Evolutionary conservation across 2,888 invertebrate genomes (phyloP).

Genomic region (Cheilosia scutellata): DNA sequence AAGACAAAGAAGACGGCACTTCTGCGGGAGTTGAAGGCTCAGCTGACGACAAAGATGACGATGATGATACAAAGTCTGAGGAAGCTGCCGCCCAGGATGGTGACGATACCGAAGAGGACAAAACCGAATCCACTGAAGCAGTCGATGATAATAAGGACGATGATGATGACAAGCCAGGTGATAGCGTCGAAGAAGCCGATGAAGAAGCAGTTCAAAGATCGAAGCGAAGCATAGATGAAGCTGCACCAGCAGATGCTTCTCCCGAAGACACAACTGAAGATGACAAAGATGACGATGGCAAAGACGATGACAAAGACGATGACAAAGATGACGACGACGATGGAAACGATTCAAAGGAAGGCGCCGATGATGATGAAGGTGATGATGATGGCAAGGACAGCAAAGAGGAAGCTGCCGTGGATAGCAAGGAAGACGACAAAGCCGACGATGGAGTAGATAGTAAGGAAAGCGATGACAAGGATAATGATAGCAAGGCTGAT

Average conservation of each 20-base stretch:
- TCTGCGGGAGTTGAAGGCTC: conserved; percentile 82
- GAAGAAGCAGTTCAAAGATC: conserved; percentile 72
- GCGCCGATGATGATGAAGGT: conserved; percentile 80
- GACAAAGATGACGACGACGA: conserved; percentile 81
- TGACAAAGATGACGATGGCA: conserved; percentile 79
- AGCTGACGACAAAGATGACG: conserved; percentile 83
- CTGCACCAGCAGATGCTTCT: conserved; percentile 81
- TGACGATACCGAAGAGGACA: conserved; percentile 43
- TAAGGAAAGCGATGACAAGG: conserved; percentile 80
- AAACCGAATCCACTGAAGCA: conserved; percentile 71
- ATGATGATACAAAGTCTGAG: conserved; percentile 79
- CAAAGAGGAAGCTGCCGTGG: conserved; percentile 78
- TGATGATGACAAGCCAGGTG: conserved; percentile 80
- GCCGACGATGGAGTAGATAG: conserved; percentile 77
- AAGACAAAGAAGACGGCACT: conserved; percentile 81
- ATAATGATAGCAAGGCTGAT: conserved; percentile 77
- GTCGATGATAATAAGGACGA: conserved; percentile 80
- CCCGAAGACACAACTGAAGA: conserved; percentile 82
- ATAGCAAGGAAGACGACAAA: conserved; percentile 80
- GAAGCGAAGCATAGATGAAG: conserved; percentile 80
- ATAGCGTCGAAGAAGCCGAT: conserved; percentile 79
- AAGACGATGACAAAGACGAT: conserved; percentile 80
- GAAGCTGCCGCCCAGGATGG: conserved; percentile 77
- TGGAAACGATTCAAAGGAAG: conserved; percentile 78
- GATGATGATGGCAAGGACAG: conserved; percentile 78